Evolutionary conservation across 2,888 invertebrate genomes (phyloP).

Genomic region (Dryadula phaetusa): DNA sequence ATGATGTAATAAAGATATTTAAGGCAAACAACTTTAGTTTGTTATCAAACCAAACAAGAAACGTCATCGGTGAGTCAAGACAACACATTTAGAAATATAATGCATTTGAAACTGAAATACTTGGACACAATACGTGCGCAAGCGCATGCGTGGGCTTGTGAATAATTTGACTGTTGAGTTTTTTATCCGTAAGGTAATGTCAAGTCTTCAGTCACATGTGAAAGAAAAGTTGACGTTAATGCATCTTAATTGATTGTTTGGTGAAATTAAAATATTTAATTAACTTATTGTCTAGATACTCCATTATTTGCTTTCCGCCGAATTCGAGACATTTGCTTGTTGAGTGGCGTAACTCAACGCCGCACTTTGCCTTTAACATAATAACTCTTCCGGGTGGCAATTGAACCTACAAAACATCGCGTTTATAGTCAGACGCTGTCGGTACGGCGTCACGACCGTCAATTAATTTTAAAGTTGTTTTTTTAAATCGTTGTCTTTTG

Average conservation of each 20-base stretch:
- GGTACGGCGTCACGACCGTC: too few relatives aligned
- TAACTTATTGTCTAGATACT: too few relatives aligned
- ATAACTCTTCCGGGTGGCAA: too few relatives aligned
- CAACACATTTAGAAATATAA: slow-evolving; percentile 35
- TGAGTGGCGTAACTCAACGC: too few relatives aligned
- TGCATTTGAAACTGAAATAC: slow-evolving; percentile 34
- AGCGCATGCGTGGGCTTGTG: slow-evolving; percentile 24
- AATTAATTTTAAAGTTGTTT: too few relatives aligned
- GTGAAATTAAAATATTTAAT: background rate
- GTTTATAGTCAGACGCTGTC: too few relatives aligned
- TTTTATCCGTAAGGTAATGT: slow-evolving; percentile 12
- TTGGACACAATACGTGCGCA: slow-evolving; percentile 38
- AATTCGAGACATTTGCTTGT: too few relatives aligned
- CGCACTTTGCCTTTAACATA: too few relatives aligned
- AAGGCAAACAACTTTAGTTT: slow-evolving; percentile 11
- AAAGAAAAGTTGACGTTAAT: background rate
- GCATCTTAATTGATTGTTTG: background rate
- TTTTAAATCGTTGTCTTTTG: too few relatives aligned
- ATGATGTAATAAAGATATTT: slow-evolving; percentile 4
- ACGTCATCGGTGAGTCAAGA: slow-evolving; percentile 34
- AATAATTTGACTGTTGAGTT: slow-evolving; percentile 12
- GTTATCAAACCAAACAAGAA: slow-evolving; percentile 29
- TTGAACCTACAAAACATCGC: too few relatives aligned
- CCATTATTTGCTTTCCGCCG: too few relatives aligned
- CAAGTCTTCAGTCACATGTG: slow-evolving; percentile 21